A percentile compares a stretch with the other conserved stretches of the same genome.
Evolutionary conservation across 1,140 invertebrate genomes (phyloP).

Genomic region (Mya arenaria): DNA sequence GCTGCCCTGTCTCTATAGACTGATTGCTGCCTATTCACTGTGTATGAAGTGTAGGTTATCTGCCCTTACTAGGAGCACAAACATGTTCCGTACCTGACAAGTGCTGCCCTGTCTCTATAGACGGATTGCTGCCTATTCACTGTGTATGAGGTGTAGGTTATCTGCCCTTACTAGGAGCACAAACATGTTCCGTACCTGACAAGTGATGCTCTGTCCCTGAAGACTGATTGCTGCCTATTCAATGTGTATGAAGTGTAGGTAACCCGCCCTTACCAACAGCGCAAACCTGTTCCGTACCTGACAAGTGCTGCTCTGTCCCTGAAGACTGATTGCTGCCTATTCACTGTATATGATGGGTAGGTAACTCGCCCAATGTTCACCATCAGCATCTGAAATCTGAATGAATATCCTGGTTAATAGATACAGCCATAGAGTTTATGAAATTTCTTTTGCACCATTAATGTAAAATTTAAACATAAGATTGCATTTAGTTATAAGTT

Average conservation of each 20-base stretch:
- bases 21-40: too few relatives aligned
- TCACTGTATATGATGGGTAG: slow-evolving; percentile 82
- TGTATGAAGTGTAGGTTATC: neutral
- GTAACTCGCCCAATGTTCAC: slow-evolving; percentile 82
- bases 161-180: neutral
- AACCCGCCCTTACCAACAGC: slow-evolving; percentile 76
- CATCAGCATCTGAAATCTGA: slow-evolving; percentile 82
- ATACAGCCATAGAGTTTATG: too few relatives aligned
- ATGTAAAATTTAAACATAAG: too few relatives aligned
- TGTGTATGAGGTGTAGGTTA: too few relatives aligned
- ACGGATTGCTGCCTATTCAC: too few relatives aligned
- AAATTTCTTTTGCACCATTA: too few relatives aligned
- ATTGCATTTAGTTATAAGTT: too few relatives aligned
- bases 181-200: slow-evolving; percentile 7
- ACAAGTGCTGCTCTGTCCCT: slow-evolving; percentile 80
- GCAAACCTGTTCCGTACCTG: slow-evolving; percentile 66
- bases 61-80: neutral
- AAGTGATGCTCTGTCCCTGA: slow-evolving; percentile 71
- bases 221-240: slow-evolving; percentile 80
- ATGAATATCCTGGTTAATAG: neutral
- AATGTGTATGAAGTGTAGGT: slow-evolving; percentile 81
- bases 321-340: slow-evolving; percentile 80
- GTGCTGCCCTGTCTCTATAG: too few relatives aligned
- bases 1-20: too few relatives aligned
- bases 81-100: neutral